These are phyloP conservation scores for Aelia acuminata DNA, from an alignment of 2,888 invertebrate species.

Conservation along the genomic window DNA sequence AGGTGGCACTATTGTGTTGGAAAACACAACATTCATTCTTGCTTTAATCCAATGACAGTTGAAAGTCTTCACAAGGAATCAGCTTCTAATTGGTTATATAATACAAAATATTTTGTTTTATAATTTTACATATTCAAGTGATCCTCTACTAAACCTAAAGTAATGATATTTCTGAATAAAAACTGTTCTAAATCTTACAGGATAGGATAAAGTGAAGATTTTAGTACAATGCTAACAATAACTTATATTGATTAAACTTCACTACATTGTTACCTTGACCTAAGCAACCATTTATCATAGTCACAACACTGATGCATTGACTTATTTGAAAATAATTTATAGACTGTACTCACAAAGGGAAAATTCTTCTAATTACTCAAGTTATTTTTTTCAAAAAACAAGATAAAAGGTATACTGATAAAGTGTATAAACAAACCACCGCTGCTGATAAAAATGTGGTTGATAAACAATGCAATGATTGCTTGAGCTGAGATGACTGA, in stretches of 20 bases:
- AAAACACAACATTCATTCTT: slow-evolving; percentile 1
- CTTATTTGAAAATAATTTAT: not conserved
- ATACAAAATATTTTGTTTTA: slow-evolving; percentile 22
- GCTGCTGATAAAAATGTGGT: not conserved
- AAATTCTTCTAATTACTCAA: not conserved
- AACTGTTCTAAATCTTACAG: not conserved
- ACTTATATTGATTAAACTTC: slow-evolving; percentile 2
- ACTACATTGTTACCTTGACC: not conserved
- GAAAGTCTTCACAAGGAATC: slow-evolving; percentile 42
- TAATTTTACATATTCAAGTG: not conserved
- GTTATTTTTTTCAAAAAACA: not conserved
- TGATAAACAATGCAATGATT: not conserved
- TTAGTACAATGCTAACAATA: not conserved
- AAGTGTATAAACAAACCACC: not conserved
- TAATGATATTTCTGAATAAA: not conserved
- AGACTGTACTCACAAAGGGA: not conserved
- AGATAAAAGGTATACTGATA: slow-evolving; percentile 31
- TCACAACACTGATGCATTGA: not conserved
- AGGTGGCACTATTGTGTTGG: not conserved
- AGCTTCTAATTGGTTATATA: slow-evolving; percentile 44
- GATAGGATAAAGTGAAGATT: not conserved
- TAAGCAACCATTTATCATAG: not conserved
- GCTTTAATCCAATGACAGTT: slow-evolving; percentile 53
- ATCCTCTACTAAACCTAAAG: not conserved
- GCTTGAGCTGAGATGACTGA: not conserved